Conservation (phyloP, 2,888 invertebrate genomes). For the Cynaeus angustus region DNA sequence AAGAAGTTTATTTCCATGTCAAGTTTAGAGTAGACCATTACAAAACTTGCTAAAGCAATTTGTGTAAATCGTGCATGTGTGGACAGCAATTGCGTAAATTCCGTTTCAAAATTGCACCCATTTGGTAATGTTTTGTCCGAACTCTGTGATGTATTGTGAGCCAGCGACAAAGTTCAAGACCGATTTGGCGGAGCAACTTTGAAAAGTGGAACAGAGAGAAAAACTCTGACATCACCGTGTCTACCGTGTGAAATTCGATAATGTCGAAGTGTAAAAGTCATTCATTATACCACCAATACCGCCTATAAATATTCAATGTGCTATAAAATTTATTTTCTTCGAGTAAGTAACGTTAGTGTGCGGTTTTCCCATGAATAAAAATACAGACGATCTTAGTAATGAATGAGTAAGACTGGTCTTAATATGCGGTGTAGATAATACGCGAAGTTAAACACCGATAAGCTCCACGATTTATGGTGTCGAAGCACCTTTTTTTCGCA, state of each 20-base stretch:
- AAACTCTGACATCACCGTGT: constrained; percentile 27
- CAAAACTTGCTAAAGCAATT: constrained; percentile 23
- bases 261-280: constrained; percentile 32
- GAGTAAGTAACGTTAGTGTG: constrained; percentile 14
- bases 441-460: constrained; percentile 5
- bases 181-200: background rate
- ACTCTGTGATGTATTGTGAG: constrained; percentile 18
- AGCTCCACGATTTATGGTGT: constrained; percentile 8
- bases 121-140: constrained; percentile 14
- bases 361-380: constrained; percentile 32
- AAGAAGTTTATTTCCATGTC: constrained; percentile 21
- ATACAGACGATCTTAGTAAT: constrained; percentile 12
- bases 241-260: constrained; percentile 41
- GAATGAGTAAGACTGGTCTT: constrained; percentile 13
- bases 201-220: constrained; percentile 27
- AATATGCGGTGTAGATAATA: background rate
- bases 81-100: constrained; percentile 17
- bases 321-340: constrained; percentile 30
- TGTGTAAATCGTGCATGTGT: constrained; percentile 25
- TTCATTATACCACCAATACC: constrained; percentile 15
- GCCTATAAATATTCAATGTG: constrained; percentile 35
- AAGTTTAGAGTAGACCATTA: constrained; percentile 14
- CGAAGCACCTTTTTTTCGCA: constrained; percentile 16
- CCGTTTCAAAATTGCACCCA: constrained; percentile 14
- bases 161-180: constrained; percentile 27